Evolutionary conservation across 64 coral and sea anemone species (phyloP).

Genomic region (Cladopsammia gracilis): DNA sequence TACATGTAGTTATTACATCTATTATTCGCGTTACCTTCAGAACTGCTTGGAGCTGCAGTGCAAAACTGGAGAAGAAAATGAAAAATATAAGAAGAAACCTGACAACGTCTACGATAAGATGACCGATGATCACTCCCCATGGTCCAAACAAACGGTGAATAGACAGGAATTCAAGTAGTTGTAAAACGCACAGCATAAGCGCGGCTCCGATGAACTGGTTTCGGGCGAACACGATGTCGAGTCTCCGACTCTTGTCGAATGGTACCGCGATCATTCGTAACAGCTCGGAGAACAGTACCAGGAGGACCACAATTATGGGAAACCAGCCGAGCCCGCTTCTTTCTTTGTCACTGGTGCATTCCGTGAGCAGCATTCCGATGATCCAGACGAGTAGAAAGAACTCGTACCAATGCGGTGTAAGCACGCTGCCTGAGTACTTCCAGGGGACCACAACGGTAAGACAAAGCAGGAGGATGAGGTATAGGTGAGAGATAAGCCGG

Average conservation of each 20-base stretch:
- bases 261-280: conserved; percentile 63
- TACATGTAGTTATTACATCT: too few relatives aligned
- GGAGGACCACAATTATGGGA: conserved; percentile 63
- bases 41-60: conserved; percentile 88
- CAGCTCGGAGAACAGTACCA: conserved; percentile 39
- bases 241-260: neutral
- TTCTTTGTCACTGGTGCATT: conserved; percentile 73
- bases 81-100: conserved; percentile 88
- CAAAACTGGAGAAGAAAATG: conserved; percentile 88
- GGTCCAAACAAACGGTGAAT: conserved; percentile 97
- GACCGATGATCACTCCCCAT: conserved; percentile 98
- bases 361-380: conserved; percentile 82
- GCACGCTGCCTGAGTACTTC: conserved; percentile 57
- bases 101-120: conserved; percentile 88
- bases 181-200: conserved; percentile 80
- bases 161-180: conserved; percentile 89
- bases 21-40: conserved; percentile 8
- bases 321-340: conserved; percentile 83
- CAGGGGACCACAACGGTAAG: conserved; percentile 92
- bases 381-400: conserved; percentile 90
- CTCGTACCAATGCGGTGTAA: conserved; percentile 86
- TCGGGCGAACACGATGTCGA: conserved; percentile 76
- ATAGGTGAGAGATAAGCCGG: conserved; percentile 92
- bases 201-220: conserved; percentile 82
- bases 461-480: conserved; percentile 78